These are phyloP conservation scores for Thalassarche chlororhynchos DNA, from an alignment of 2,113 vertebrate species.

Conservation along the genomic window DNA sequence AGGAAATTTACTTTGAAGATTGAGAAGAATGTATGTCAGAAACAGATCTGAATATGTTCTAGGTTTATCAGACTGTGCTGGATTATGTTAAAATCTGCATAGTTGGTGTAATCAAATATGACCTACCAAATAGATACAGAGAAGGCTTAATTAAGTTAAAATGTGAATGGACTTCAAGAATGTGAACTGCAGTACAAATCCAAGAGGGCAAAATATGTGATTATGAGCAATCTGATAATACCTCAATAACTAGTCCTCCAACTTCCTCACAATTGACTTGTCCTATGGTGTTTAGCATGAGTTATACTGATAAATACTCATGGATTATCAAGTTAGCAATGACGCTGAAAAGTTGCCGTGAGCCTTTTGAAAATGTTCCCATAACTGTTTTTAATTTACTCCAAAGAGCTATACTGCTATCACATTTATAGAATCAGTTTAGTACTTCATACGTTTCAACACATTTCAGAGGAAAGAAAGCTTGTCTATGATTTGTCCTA, in stretches of 20 bases:
- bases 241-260: background rate
- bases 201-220: background rate
- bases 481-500: background rate
- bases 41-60: background rate
- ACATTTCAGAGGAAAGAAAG: background rate
- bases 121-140: background rate
- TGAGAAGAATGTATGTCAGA: background rate
- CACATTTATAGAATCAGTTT: background rate
- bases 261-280: background rate
- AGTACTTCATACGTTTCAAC: background rate
- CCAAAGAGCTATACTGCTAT: background rate
- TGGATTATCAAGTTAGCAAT: background rate
- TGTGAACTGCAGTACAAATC: background rate
- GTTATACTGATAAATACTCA: background rate
- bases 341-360: background rate
- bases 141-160: background rate
- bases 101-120: background rate
- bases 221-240: background rate
- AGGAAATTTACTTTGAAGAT: background rate
- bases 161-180: background rate
- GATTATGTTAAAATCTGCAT: background rate
- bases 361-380: background rate
- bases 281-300: background rate
- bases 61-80: background rate
- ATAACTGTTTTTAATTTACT: background rate